These are phyloP conservation scores for Myotis daubentonii DNA, from an alignment of 2,797 vertebrate species.

Conservation along the genomic window DNA sequence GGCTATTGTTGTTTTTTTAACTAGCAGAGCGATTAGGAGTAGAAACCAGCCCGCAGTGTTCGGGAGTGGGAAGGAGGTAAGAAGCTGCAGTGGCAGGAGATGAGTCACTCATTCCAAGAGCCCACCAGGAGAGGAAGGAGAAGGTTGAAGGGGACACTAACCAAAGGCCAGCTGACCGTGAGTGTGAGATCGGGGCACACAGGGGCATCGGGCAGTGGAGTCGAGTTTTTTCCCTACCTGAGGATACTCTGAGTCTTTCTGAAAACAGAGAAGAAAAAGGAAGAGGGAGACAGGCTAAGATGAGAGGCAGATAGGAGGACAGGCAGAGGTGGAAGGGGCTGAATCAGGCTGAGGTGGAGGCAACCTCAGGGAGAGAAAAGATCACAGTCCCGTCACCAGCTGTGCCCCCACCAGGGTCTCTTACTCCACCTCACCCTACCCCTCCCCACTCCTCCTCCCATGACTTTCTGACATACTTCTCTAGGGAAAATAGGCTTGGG, in stretches of 20 bases:
- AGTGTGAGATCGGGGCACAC: fast-evolving
- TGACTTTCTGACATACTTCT: background rate
- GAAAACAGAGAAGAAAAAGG: background rate
- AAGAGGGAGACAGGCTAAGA: background rate
- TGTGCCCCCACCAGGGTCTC: background rate
- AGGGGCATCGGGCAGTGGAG: fast-evolving
- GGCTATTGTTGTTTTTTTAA: background rate
- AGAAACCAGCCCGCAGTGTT: background rate
- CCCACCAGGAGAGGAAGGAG: background rate
- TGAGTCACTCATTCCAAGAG: background rate
- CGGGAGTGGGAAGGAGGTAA: background rate
- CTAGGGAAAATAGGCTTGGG: background rate
- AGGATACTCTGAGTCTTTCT: background rate
- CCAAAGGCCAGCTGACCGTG: fast-evolving
- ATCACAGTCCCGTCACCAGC: background rate
- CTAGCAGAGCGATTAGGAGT: background rate
- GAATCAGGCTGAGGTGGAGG: background rate
- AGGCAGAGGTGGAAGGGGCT: background rate
- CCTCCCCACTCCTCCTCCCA: background rate
- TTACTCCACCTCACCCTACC: too few relatives aligned
- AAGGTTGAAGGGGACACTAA: fast-evolving
- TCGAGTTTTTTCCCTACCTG: background rate
- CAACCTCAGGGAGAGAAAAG: background rate
- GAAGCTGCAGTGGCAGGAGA: background rate
- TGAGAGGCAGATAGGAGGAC: background rate